Evolutionary conservation across 1,140 invertebrate genomes (phyloP).

Genomic region (Nomia melanderi): DNA sequence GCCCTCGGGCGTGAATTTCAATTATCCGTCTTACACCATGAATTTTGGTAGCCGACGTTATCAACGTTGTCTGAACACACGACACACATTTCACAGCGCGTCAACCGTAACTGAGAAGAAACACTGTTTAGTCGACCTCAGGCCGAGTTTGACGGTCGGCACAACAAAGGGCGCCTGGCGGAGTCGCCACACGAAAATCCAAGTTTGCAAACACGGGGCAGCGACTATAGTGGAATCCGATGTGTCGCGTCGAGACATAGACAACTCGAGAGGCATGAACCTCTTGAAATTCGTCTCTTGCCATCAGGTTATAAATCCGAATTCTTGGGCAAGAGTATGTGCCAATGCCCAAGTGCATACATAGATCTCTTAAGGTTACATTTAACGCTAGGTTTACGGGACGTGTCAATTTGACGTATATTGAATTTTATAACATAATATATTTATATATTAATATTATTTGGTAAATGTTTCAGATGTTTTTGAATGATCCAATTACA

Average conservation of each 20-base stretch:
- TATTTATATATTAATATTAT: no score
- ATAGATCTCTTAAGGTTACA: no score
- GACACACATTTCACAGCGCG: conserved; percentile 30
- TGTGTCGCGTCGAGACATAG: neutral
- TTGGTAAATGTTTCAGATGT: no score
- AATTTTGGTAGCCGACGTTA: neutral
- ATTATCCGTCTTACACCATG: neutral
- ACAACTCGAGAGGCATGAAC: neutral
- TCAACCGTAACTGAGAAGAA: conserved; percentile 51
- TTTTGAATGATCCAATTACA: no score
- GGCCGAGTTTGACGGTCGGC: conserved; percentile 44
- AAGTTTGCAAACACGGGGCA: conserved; percentile 64
- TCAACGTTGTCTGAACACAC: neutral
- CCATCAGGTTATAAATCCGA: neutral
- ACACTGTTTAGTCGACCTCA: conserved; percentile 41
- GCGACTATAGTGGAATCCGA: neutral
- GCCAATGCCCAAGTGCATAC: neutral
- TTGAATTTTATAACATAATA: no score
- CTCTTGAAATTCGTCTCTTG: neutral
- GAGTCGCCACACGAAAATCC: conserved; percentile 54
- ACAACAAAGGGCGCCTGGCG: conserved; percentile 50
- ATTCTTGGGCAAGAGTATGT: neutral
- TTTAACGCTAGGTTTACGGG: no score
- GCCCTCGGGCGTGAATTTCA: neutral
- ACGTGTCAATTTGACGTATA: no score